Percentiles rank a stretch among this genome's conserved stretches.
These are phyloP conservation scores for Epistrophe eligans DNA, from an alignment of 2,888 invertebrate genomes.

Conservation along the genomic window DNA sequence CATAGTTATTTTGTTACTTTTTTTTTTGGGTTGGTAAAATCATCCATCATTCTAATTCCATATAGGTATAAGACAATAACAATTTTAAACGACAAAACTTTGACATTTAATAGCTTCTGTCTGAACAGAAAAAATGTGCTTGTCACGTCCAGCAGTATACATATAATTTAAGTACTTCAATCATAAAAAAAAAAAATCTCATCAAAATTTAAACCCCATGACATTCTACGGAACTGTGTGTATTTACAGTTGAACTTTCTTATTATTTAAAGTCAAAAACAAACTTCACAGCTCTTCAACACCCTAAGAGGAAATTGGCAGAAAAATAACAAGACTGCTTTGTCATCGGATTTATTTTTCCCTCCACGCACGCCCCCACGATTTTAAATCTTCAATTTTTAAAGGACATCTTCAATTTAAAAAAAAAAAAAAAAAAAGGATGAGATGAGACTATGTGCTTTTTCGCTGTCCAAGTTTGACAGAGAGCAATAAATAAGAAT, in stretches of 20 bases:
- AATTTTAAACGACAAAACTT: too few relatives aligned
- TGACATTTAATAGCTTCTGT: too few relatives aligned
- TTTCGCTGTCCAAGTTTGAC: not conserved
- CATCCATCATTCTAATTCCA: too few relatives aligned
- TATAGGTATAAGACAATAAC: too few relatives aligned
- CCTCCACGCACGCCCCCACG: not conserved
- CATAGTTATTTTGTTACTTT: too few relatives aligned
- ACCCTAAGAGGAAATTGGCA: not conserved
- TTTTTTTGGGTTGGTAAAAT: too few relatives aligned
- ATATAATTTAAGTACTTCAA: too few relatives aligned
- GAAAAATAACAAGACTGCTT: conserved; percentile 7
- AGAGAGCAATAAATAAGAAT: not conserved
- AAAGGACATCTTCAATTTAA: not conserved
- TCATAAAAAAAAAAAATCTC: too few relatives aligned
- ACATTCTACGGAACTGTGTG: too few relatives aligned
- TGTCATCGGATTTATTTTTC: not conserved
- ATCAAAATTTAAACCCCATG: too few relatives aligned
- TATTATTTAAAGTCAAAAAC: not conserved
- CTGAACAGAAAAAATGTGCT: too few relatives aligned
- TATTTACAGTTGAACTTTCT: not conserved
- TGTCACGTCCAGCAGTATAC: too few relatives aligned
- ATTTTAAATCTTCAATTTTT: not conserved
- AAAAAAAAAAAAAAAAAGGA: not conserved
- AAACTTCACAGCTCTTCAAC: not conserved
- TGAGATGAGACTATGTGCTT: not conserved